Evolutionary conservation across 2,888 invertebrate genomes (phyloP).

Genomic region (Trichogramma evanescens): DNA sequence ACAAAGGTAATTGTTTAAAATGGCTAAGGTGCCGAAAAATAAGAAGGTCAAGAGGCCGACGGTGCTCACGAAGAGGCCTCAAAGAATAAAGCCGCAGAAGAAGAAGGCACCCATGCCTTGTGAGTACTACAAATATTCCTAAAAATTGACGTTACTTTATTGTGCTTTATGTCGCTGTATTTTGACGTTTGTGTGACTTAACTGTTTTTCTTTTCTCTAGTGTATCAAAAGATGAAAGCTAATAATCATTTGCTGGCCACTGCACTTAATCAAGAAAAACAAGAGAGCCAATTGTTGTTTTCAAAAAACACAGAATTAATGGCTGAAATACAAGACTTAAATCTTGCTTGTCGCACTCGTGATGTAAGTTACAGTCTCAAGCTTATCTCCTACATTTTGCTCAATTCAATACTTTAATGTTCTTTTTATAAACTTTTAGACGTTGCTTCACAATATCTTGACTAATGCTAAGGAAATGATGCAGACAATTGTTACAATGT

Average conservation of each 20-base stretch:
- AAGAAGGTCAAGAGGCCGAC: constrained; percentile 32
- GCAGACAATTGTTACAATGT: constrained; percentile 32
- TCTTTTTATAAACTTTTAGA: not conserved
- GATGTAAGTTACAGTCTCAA: constrained; percentile 28
- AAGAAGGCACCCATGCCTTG: constrained; percentile 18
- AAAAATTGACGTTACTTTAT: not conserved
- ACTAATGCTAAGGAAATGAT: constrained; percentile 36
- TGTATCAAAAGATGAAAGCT: constrained; percentile 34
- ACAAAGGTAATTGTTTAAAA: constrained; percentile 16
- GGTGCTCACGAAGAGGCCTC: constrained; percentile 29
- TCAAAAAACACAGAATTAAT: constrained; percentile 32
- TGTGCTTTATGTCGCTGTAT: not conserved
- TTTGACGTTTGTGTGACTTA: not conserved
- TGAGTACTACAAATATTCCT: constrained; percentile 23
- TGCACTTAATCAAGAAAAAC: constrained; percentile 37
- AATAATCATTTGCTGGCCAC: constrained; percentile 38
- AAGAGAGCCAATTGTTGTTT: constrained; percentile 34
- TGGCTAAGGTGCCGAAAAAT: constrained; percentile 33
- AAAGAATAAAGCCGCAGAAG: constrained; percentile 17
- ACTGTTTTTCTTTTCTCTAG: constrained; percentile 23
- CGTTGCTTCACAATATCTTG: constrained; percentile 16
- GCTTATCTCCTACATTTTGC: not conserved
- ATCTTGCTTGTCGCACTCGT: constrained; percentile 30
- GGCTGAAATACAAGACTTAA: constrained; percentile 33
- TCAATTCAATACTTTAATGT: not conserved